These are phyloP conservation scores for Rhagophthalmus giganteus DNA, from an alignment of 2,888 invertebrate genomes.

Conservation along the genomic window DNA sequence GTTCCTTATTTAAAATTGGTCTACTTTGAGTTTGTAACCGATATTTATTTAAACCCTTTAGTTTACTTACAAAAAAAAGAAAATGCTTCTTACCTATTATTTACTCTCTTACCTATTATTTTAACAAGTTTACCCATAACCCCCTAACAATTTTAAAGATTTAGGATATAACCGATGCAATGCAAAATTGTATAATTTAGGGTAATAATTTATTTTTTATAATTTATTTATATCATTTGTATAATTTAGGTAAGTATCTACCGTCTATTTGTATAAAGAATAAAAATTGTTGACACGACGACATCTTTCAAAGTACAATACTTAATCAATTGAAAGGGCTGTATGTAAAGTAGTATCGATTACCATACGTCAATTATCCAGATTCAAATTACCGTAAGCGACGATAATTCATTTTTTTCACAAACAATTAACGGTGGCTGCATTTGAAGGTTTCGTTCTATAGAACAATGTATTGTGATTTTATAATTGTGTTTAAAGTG, in stretches of 20 bases:
- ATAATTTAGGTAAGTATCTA: background rate
- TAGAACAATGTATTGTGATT: slow-evolving; percentile 44
- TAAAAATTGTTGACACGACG: slow-evolving; percentile 8
- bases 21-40: too few relatives aligned
- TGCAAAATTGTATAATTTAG: background rate
- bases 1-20: too few relatives aligned
- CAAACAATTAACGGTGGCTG: slow-evolving; percentile 34
- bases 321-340: slow-evolving; percentile 7
- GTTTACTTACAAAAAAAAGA: too few relatives aligned
- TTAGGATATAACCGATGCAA: too few relatives aligned
- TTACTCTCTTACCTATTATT: too few relatives aligned
- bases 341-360: slow-evolving; percentile 23
- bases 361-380: slow-evolving; percentile 25
- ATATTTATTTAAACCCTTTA: too few relatives aligned
- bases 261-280: background rate
- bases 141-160: too few relatives aligned
- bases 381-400: slow-evolving; percentile 13
- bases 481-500: slow-evolving; percentile 46
- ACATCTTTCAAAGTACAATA: slow-evolving; percentile 3
- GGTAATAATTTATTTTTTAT: background rate
- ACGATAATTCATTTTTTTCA: slow-evolving; percentile 26
- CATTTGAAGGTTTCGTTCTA: slow-evolving; percentile 41
- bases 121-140: too few relatives aligned
- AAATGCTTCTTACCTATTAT: too few relatives aligned
- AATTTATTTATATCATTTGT: background rate